These are phyloP conservation scores for Donacobius atricapilla DNA, from an alignment of 2,113 vertebrate species.

Conservation along the genomic window DNA sequence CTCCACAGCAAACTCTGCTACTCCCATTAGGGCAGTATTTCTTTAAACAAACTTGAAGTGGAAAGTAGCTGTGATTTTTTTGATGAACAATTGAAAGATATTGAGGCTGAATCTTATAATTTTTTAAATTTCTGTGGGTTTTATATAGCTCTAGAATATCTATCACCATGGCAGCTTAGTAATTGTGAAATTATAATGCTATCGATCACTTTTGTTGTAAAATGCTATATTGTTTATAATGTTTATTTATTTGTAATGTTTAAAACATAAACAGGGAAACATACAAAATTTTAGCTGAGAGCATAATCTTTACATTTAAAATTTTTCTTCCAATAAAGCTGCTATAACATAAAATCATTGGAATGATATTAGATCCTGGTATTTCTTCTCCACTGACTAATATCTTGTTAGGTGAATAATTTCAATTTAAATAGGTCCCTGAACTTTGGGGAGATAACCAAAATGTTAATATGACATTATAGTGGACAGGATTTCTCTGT, in stretches of 20 bases:
- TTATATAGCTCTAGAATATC: neutral
- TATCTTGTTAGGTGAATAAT: neutral
- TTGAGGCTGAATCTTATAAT: neutral
- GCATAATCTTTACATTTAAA: neutral
- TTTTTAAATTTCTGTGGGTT: neutral
- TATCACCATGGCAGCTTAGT: neutral
- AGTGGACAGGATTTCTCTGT: constrained; percentile 52
- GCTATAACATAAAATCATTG: neutral
- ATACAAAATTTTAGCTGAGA: neutral
- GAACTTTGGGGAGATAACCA: neutral
- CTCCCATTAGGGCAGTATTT: neutral
- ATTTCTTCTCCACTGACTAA: neutral
- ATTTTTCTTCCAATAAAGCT: neutral
- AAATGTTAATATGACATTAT: constrained; percentile 29
- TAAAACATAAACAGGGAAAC: neutral
- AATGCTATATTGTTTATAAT: neutral
- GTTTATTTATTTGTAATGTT: neutral
- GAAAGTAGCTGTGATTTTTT: constrained; percentile 35
- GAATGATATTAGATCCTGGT: neutral
- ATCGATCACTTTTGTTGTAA: neutral
- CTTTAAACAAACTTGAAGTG: neutral
- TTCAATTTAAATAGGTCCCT: constrained; percentile 13
- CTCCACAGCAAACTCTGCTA: neutral
- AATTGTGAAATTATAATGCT: neutral
- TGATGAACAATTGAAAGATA: constrained; percentile 16